Percentiles rank a stretch among this genome's conserved stretches.
phyloP scores from a whole-genome alignment of 2,888 invertebrate genomes.

The Acronicta aceris region DNA sequence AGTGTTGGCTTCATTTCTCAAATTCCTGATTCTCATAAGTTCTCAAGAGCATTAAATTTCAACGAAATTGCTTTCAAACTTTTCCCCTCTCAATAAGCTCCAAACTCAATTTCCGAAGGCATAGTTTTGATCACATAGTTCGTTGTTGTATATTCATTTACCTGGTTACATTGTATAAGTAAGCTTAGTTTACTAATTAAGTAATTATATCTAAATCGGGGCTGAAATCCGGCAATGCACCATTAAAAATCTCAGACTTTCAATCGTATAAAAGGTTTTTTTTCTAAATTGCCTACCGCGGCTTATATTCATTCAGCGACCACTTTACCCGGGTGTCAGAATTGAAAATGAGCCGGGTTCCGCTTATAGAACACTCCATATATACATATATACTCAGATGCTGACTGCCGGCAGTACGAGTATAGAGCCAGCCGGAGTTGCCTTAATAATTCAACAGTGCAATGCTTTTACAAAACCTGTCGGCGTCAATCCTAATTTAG shows the following conservation, averaged over 20 bases:
- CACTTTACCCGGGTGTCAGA: slow-evolving; percentile 86
- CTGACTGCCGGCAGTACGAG: slow-evolving; percentile 77
- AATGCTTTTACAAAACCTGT: slow-evolving; percentile 90
- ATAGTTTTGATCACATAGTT: slow-evolving; percentile 80
- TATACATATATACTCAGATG: slow-evolving; percentile 66
- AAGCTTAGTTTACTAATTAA: slow-evolving; percentile 35
- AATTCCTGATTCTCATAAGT: slow-evolving; percentile 85
- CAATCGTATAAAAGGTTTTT: slow-evolving; percentile 60
- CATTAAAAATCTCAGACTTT: slow-evolving; percentile 57
- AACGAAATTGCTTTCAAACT: slow-evolving; percentile 86
- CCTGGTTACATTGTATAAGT: slow-evolving; percentile 61
- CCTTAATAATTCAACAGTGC: slow-evolving; percentile 89
- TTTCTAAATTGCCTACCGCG: slow-evolving; percentile 66
- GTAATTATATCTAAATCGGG: slow-evolving; percentile 34
- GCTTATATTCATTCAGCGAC: slow-evolving; percentile 77
- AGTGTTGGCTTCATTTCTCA: slow-evolving; percentile 82
- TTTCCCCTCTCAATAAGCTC: slow-evolving; percentile 82
- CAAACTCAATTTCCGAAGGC: slow-evolving; percentile 80
- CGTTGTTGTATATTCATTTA: slow-evolving; percentile 71
- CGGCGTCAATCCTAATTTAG: slow-evolving; percentile 88
- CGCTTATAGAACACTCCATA: slow-evolving; percentile 77
- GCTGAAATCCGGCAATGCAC: slow-evolving; percentile 26
- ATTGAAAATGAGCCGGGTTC: slow-evolving; percentile 83
- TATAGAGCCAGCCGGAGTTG: slow-evolving; percentile 84
- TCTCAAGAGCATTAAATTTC: slow-evolving; percentile 85